Percentiles rank a stretch among this genome's conserved stretches.
Evolutionary conservation across 2,797 vertebrate species (phyloP).

Genomic region (Spondyliosoma cantharus): DNA sequence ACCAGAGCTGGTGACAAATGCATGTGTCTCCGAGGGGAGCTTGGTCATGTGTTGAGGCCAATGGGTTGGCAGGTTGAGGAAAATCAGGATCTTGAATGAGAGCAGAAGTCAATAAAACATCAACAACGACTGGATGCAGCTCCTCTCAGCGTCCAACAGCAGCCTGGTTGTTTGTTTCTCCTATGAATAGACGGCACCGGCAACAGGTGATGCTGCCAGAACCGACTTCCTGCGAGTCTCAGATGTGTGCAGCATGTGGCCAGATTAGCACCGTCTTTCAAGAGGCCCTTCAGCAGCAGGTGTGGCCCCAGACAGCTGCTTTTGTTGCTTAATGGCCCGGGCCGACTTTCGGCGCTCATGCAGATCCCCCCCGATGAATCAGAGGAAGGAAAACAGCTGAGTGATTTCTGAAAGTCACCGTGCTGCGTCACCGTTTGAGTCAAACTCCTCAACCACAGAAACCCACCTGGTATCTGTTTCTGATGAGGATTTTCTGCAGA

Average conservation of each 20-base stretch:
- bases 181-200: background rate
- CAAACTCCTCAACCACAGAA: background rate
- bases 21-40: background rate
- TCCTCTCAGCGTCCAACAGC: background rate
- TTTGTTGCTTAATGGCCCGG: conserved; percentile 36
- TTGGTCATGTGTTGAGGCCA: background rate
- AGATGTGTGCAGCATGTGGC: conserved; percentile 22
- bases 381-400: conserved; percentile 19
- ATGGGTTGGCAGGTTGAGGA: background rate
- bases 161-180: background rate
- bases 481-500: conserved; percentile 16
- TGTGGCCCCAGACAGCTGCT: conserved; percentile 49
- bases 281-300: conserved; percentile 23
- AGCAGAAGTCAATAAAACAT: background rate
- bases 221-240: conserved; percentile 1
- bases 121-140: background rate
- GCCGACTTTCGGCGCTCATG: conserved; percentile 4
- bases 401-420: conserved; percentile 28
- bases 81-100: background rate
- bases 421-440: background rate
- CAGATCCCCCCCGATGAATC: conserved; percentile 11
- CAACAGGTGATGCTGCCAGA: conserved; percentile 4
- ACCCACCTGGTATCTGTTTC: background rate
- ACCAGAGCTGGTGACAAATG: background rate
- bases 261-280: conserved; percentile 10